Percentiles rank a stretch among this genome's conserved stretches.
These are phyloP conservation scores for Oriolus oriolus DNA, from an alignment of 2,113 vertebrate genomes.

Conservation along the genomic window DNA sequence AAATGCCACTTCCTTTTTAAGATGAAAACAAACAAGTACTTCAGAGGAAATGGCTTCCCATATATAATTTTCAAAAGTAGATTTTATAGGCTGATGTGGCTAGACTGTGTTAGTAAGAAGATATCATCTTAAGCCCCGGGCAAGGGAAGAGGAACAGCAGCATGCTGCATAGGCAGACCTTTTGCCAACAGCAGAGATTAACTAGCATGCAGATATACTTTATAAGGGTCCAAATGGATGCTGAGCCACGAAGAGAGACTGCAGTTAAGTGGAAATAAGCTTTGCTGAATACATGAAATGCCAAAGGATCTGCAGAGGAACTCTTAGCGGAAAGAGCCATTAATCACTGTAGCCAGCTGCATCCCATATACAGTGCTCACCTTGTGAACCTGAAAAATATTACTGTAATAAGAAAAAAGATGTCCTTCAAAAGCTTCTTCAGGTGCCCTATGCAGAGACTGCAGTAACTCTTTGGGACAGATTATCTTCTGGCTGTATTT, in stretches of 20 bases:
- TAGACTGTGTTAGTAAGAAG: not conserved
- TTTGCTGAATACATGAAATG: constrained; percentile 48
- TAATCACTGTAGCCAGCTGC: constrained; percentile 58
- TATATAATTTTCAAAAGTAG: not conserved
- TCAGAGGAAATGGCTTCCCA: not conserved
- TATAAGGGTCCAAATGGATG: constrained; percentile 8
- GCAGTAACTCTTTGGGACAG: constrained; percentile 57
- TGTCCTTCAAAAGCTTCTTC: constrained; percentile 50
- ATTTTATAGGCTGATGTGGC: not conserved
- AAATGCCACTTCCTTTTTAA: not conserved
- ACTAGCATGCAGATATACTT: constrained; percentile 34
- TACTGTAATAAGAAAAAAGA: constrained; percentile 60
- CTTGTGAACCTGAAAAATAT: constrained; percentile 62
- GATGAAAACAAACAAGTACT: not conserved
- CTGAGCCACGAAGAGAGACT: not conserved
- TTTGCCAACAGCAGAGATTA: constrained; percentile 18
- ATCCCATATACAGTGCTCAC: constrained; percentile 39
- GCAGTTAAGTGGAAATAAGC: constrained; percentile 46
- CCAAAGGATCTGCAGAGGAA: constrained; percentile 45
- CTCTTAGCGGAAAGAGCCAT: constrained; percentile 15
- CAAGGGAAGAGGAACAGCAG: not conserved
- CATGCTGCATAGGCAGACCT: not conserved
- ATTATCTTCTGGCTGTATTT: constrained; percentile 57
- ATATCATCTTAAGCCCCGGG: not conserved
- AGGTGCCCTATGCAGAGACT: constrained; percentile 24